Percentiles rank a stretch among this genome's conserved stretches.
Evolutionary conservation across 2,797 vertebrate species (phyloP).

Genomic region (Jordanella pulchra): DNA sequence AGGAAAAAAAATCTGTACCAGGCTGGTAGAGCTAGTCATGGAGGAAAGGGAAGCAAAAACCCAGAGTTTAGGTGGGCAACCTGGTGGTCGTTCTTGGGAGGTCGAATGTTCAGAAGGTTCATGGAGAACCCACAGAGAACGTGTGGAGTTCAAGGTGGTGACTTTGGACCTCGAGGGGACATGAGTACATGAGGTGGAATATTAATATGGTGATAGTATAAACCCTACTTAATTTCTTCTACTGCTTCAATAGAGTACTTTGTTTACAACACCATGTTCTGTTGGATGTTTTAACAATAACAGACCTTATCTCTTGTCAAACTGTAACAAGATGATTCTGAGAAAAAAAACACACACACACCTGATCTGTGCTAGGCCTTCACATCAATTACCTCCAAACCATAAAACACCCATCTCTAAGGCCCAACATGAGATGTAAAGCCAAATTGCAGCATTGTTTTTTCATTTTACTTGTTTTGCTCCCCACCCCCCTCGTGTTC

Average conservation of each 20-base stretch:
- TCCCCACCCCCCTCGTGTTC: conserved; percentile 16
- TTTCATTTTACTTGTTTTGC: conserved; percentile 7
- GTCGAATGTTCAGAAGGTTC: too few species aligned
- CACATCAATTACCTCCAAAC: conserved; percentile 60
- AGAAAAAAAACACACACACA: conserved; percentile 58
- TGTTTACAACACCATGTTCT: background rate
- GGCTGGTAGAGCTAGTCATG: too few species aligned
- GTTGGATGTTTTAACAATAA: conserved; percentile 16
- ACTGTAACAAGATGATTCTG: conserved; percentile 43
- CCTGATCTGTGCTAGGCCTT: conserved; percentile 52
- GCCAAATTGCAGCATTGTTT: conserved; percentile 18
- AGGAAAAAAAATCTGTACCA: too few species aligned
- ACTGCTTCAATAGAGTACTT: conserved; percentile 6
- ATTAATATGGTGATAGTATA: conserved; percentile 4
- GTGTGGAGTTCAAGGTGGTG: too few species aligned
- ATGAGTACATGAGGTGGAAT: background rate
- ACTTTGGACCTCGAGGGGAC: too few species aligned
- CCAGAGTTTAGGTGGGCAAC: too few species aligned
- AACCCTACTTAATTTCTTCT: conserved; percentile 16
- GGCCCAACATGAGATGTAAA: conserved; percentile 33
- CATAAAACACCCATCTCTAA: conserved; percentile 35
- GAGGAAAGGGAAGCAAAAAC: too few species aligned
- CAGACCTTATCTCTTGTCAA: conserved; percentile 62
- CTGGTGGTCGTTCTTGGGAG: too few species aligned
- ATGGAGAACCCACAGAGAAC: too few species aligned